Conservation (phyloP, 2,113 vertebrate species). For the Ceyx cyanopectus region DNA sequence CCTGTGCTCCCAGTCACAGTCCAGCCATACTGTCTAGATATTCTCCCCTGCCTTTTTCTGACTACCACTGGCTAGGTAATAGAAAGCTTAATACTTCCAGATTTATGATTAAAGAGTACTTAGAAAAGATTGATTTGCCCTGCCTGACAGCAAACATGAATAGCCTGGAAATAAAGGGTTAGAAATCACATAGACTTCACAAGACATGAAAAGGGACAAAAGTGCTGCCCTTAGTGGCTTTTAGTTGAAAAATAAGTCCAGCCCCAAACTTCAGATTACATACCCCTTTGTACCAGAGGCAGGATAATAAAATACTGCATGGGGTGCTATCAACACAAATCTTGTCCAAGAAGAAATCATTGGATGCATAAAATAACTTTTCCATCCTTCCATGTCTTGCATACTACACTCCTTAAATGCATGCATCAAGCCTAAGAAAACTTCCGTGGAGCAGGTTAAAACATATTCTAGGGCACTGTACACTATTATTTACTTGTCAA, state of each 20-base stretch:
- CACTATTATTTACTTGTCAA: slow-evolving; percentile 56
- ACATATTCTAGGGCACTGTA: neutral
- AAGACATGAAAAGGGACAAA: slow-evolving; percentile 31
- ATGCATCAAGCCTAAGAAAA: neutral
- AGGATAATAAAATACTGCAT: slow-evolving; percentile 14
- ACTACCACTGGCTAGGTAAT: slow-evolving; percentile 51
- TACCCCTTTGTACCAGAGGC: slow-evolving; percentile 25
- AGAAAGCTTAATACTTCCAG: slow-evolving; percentile 55
- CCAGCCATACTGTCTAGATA: neutral
- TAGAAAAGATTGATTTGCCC: slow-evolving; percentile 57
- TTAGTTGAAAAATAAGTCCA: slow-evolving; percentile 25
- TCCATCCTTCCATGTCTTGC: neutral
- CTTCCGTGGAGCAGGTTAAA: neutral
- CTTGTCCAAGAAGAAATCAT: neutral
- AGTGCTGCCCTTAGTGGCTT: slow-evolving; percentile 19
- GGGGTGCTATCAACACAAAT: neutral
- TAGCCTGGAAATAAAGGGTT: slow-evolving; percentile 23
- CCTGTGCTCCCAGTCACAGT: neutral
- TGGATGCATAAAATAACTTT: slow-evolving; percentile 27
- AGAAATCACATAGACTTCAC: slow-evolving; percentile 33
- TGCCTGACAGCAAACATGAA: slow-evolving; percentile 48
- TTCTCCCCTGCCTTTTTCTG: neutral
- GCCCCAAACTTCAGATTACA: slow-evolving; percentile 4
- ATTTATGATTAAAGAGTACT: slow-evolving; percentile 66
- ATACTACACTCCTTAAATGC: neutral